Percentiles rank a stretch among this genome's conserved stretches.
Conservation (phyloP, 2,888 invertebrate genomes). For the Tridacna gigas region DNA sequence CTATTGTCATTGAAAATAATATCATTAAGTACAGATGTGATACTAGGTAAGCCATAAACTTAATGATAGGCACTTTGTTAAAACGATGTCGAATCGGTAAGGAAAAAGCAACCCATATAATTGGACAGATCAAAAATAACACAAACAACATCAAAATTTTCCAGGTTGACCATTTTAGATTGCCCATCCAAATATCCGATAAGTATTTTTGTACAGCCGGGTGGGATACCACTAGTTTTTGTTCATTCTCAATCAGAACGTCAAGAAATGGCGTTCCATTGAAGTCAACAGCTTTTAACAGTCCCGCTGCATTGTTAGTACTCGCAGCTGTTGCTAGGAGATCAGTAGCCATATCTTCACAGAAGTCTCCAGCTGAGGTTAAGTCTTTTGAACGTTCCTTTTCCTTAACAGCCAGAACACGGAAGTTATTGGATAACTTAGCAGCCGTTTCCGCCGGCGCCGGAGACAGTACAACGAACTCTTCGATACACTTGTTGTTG, state of each 20-base stretch:
- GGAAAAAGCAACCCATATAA: conserved; percentile 98
- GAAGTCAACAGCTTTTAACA: conserved; percentile 97
- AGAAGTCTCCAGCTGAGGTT: conserved; percentile 97
- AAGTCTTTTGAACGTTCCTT: conserved; percentile 99
- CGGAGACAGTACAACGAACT: conserved; percentile 99
- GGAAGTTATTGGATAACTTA: conserved; percentile 92
- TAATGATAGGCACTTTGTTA: conserved; percentile 99
- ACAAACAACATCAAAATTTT: conserved; percentile 95
- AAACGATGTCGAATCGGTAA: conserved; percentile 97
- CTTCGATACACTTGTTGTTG: conserved; percentile 98
- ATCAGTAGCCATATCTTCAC: conserved; percentile 99
- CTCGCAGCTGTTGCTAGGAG: conserved; percentile 96
- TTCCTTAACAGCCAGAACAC: conserved; percentile 95
- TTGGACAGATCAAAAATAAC: conserved; percentile 94
- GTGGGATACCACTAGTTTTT: conserved; percentile 96
- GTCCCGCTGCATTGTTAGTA: conserved; percentile 96
- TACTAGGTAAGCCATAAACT: conserved; percentile 99
- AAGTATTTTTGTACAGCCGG: conserved; percentile 98
- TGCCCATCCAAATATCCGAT: conserved; percentile 98
- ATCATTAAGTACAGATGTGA: conserved; percentile 99
- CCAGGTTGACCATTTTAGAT: conserved; percentile 97
- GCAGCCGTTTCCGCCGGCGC: conserved; percentile 99
- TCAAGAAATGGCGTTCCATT: conserved; percentile 97
- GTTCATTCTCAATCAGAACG: conserved; percentile 98
- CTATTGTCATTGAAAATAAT: conserved; percentile 92